Evolutionary conservation across 2,888 invertebrate genomes (phyloP).

Genomic region (Eubasilissa splendida): DNA sequence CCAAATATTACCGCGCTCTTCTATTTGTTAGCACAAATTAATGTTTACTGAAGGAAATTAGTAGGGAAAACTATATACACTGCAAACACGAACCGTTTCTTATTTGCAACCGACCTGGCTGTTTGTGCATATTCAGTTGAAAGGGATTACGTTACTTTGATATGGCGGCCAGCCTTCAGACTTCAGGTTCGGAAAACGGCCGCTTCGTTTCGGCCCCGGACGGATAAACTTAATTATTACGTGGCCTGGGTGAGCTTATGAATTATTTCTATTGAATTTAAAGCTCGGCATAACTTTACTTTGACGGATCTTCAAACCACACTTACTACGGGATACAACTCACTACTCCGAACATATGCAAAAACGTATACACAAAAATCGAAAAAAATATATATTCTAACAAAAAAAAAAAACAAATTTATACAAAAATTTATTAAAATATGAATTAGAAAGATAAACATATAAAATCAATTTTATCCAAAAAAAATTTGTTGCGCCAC

Average conservation of each 20-base stretch:
- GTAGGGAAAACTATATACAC: slow-evolving; percentile 53
- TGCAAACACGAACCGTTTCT: slow-evolving; percentile 48
- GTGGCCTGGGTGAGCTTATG: not conserved
- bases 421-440: no score
- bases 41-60: slow-evolving; percentile 57
- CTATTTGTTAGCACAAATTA: slow-evolving; percentile 56
- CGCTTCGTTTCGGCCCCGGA: slow-evolving; percentile 17
- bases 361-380: no score
- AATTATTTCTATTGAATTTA: slow-evolving; percentile 38
- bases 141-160: slow-evolving; percentile 55
- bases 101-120: slow-evolving; percentile 50
- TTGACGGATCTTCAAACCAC: not conserved
- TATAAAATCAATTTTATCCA: no score
- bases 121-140: slow-evolving; percentile 51
- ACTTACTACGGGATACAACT: not conserved
- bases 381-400: no score
- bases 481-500: no score
- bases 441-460: no score
- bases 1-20: slow-evolving; percentile 51
- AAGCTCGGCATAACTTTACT: slow-evolving; percentile 7
- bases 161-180: slow-evolving; percentile 43
- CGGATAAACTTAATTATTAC: slow-evolving; percentile 34
- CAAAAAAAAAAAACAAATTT: no score
- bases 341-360: not conserved
- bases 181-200: not conserved